These are phyloP conservation scores for Aurelia coerulea DNA, from an alignment of 30 jellyfish, hydroid and myxozoan species.

Conservation along the genomic window DNA sequence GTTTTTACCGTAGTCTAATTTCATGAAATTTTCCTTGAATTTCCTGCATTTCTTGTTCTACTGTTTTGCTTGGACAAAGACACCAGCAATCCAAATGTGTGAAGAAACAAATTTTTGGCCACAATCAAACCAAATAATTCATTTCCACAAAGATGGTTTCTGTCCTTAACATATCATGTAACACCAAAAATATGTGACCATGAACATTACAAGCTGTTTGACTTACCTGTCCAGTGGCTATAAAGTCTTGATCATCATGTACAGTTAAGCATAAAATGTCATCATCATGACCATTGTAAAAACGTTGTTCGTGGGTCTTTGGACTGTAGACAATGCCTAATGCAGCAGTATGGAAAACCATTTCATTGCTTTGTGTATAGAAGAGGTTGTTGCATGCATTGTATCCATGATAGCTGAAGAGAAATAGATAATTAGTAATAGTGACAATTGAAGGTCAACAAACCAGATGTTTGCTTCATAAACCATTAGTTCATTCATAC, in stretches of 20 bases:
- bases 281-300: constrained; percentile 96
- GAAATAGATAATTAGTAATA: neutral
- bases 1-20: no score
- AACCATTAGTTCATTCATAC: no score
- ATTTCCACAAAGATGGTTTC: neutral
- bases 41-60: no score
- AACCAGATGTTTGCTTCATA: no score
- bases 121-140: no score
- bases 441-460: no score
- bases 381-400: constrained; percentile 96
- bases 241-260: constrained; percentile 90
- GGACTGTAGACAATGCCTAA: constrained; percentile 92
- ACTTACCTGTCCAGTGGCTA: constrained; percentile 97
- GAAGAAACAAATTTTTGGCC: no score
- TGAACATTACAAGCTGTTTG: neutral
- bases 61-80: no score
- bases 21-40: no score
- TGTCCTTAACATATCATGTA: neutral
- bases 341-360: constrained; percentile 97
- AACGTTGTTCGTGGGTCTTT: constrained; percentile 95
- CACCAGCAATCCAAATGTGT: no score
- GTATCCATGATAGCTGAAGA: constrained; percentile 91
- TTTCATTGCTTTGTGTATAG: constrained; percentile 96
- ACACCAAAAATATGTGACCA: neutral
- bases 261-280: constrained; percentile 90